Evolutionary conservation across 2,888 invertebrate genomes (phyloP), one percentile per base, ranked within the genome.

Genomic region (Oeneis ivallda): DNA sequence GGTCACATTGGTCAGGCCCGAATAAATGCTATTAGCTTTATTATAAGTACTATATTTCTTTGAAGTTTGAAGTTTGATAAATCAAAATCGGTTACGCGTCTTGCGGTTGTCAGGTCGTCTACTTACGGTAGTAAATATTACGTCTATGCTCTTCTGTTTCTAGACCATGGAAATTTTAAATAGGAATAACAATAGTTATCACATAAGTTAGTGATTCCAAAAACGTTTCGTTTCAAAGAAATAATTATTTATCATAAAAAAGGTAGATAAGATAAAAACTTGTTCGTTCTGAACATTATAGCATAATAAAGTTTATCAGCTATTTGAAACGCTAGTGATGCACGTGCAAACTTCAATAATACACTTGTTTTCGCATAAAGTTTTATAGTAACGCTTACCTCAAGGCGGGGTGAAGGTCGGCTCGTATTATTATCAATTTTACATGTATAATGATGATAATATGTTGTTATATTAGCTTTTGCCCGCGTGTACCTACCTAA

Each of bases 301-400:
- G 43, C 39, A 49, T 52, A 52, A 62, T 65, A 68, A 68, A 68
- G n/a, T 58, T 60, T 65, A 65, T 68, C 59, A 62, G 47, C 15
- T 59, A 54, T 62, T 52, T 39, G 56, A 34, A 57, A 41, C 41
- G 45, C 41, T 54, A 37, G 52, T 32, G 17, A 53, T 43, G 53
- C 65, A 59, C 68, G 68, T 62, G 59, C 54, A 64, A 67, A 57
- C 9, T 56, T 56, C 17, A 50, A 11, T 49, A 49, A 10, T 59
- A 58, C 49, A 53, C 45, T 62, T 53, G 62, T 59, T 65, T 62
- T 43, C 59, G 68, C 39, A 43, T 65, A 49, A 19, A 15, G 43
- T 39, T 65, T 71, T 70, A 70, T 68, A 65, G 17, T 68, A 59
- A 59, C 70, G 52, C 58, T 71, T 56, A 70, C 70, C 71, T 66